Evolutionary conservation across 1,140 invertebrate species (phyloP), one percentile per base, ranked within the genome.

Genomic region (Zaprionus ornatus): DNA sequence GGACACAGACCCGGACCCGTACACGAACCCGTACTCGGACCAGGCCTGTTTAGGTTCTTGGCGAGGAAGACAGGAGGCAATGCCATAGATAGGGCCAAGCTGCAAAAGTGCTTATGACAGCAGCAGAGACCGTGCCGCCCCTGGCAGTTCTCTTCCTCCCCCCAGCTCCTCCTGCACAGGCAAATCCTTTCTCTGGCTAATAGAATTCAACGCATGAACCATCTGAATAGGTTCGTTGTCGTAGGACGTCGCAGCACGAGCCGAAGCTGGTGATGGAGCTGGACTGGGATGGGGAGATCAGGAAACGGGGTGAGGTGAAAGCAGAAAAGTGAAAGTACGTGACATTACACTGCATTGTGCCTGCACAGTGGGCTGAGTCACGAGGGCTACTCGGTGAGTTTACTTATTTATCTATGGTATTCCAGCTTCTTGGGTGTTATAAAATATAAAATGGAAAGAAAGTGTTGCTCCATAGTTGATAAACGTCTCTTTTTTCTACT

Each of bases 121-220:
- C 85, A 88, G 42, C 62, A 54, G 55, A 17, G 42, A 25, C 56
- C 56, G 5, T 17, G 19, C 4, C 15, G 17, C 25, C 29, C 19
- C 13, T 32, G 29, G 29, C 29, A 10, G 29, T 32, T 32, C 23
- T 15, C 54, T 42, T 9, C 25, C 9, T 54, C n/a, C n/a, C n/a
- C n/a, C n/a, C n/a, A n/a, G n/a, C n/a, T n/a, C n/a, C n/a, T n/a
- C n/a, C n/a, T 6, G 40, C 50, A 73, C 50, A 71, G 78, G 65
- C 56, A 88, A 88, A 88, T 88, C 85, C 85, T 88, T 88, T 88
- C 84, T 88, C 70, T 56, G 64, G 84, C 84, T 88, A 88, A 88
- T 88, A 88, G 84, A 88, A 88, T 88, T 88, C 84, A 88, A 90
- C 85, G 84, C 85, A 88, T 84, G 84, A 80, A 90, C 80, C 85